Evolutionary conservation across 2,888 invertebrate genomes (phyloP), one percentile per base, ranked within the genome.

Genomic region (Perithous albicinctus): DNA sequence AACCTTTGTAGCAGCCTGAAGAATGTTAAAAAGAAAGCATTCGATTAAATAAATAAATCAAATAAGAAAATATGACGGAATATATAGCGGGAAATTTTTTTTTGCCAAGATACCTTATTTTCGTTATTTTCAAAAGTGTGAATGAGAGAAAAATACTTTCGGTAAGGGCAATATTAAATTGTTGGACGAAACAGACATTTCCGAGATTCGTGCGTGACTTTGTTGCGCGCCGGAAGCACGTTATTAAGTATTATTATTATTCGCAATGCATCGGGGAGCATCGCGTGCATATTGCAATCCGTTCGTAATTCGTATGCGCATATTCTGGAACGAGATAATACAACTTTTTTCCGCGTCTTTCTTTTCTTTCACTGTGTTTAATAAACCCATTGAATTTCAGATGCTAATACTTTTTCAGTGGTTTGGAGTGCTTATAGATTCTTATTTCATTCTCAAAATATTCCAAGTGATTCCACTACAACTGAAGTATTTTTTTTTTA

Each of bases 201-300:
- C 23, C 29, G 48, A 29, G 46, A 51, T 51, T 35, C 38, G 51
- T 63, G 61, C 51, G 63, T 26, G 63, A 51, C 20, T 77, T 66
- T 35, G 38, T 78, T 64, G 41, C 43, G 35, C 69, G 64, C 74
- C 29, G 82, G 78, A 82, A 82, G 66, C 70, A 51, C 12, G 61
- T 70, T 75, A 64, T 78, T 75, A 51, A 81, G 78, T 74, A 78
- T 75, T 61, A 72, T 72, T 38, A 54, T 78, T 75, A 78, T 75
- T 38, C 10, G 66, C 59, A 59, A 78, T 75, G 82, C 82, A 78
- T 66, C 75, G 64, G 15, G 61, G 66, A 82, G 59, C 70, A 82
- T 82, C 78, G 82, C 78, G 82, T 82, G 82, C 64, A 20, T 18
- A 41, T 8, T 29, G 12, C 8, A 70, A 63, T 63, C 12, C 35